phyloP scores from a whole-genome alignment of 2,888 invertebrate genomes.

The Lithophane leautieri region DNA sequence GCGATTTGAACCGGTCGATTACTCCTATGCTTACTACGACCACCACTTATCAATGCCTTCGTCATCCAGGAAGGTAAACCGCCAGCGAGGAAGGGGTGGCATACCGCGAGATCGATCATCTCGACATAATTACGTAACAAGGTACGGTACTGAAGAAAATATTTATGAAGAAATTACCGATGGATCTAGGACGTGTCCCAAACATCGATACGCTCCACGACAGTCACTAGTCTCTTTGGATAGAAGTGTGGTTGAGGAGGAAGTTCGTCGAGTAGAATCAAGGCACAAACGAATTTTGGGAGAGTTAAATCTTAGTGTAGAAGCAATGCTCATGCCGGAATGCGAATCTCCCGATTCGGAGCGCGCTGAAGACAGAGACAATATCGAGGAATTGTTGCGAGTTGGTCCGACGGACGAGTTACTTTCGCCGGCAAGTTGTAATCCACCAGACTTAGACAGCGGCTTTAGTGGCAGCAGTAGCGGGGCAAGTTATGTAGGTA shows the following conservation, averaged over 20 bases:
- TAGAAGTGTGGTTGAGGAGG: constrained; percentile 94
- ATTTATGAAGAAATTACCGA: constrained; percentile 95
- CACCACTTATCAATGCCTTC: constrained; percentile 92
- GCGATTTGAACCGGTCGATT: constrained; percentile 92
- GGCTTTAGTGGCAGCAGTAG: constrained; percentile 96
- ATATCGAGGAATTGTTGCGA: constrained; percentile 92
- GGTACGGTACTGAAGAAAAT: constrained; percentile 96
- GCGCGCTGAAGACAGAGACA: constrained; percentile 91
- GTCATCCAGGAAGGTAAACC: constrained; percentile 85
- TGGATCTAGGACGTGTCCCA: constrained; percentile 89
- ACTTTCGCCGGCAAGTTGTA: constrained; percentile 92
- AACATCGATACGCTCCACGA: constrained; percentile 87
- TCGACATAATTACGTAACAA: constrained; percentile 93
- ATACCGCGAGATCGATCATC: constrained; percentile 85
- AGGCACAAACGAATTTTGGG: constrained; percentile 95
- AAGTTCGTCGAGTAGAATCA: constrained; percentile 95
- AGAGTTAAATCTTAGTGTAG: constrained; percentile 96
- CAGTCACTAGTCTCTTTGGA: constrained; percentile 92
- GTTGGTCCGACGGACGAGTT: constrained; percentile 93
- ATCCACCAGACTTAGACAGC: constrained; percentile 93
- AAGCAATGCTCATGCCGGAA: constrained; percentile 97
- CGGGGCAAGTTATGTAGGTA: constrained; percentile 95
- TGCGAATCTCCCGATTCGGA: constrained; percentile 92
- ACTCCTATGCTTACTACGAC: constrained; percentile 96
- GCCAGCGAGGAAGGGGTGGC: constrained; percentile 86